Conservation (phyloP, 2,113 vertebrate species). For the Corvus cornix region DNA sequence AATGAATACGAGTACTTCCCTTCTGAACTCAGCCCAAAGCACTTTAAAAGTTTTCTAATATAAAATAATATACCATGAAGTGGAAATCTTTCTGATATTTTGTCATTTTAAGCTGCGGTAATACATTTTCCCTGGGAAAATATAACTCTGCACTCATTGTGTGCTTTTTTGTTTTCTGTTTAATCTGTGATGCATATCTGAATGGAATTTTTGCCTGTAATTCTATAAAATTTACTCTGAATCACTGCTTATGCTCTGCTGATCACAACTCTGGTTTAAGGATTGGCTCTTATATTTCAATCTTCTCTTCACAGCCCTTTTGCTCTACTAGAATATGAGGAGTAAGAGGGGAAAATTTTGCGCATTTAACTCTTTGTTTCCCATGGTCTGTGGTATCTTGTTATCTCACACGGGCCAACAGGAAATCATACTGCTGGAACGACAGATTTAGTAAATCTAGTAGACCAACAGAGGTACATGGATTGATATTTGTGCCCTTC, state of each 20-base stretch:
- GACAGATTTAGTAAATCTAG: background rate
- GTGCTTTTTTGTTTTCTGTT: constrained; percentile 52
- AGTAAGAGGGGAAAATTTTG: background rate
- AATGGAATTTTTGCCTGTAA: constrained; percentile 58
- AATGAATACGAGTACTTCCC: constrained; percentile 26
- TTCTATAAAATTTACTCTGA: constrained; percentile 60
- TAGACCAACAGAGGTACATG: background rate
- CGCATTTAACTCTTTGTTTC: constrained; percentile 41
- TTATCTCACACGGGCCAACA: background rate
- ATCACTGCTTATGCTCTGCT: constrained; percentile 37
- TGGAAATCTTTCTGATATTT: constrained; percentile 59
- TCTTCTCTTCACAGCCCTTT: constrained; percentile 37
- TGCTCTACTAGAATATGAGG: background rate
- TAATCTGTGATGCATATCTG: constrained; percentile 67
- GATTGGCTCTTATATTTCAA: constrained; percentile 46
- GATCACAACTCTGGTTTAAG: constrained; percentile 59
- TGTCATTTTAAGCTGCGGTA: constrained; percentile 43
- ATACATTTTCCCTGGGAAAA: constrained; percentile 53
- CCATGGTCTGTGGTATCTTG: background rate
- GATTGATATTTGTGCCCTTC: background rate
- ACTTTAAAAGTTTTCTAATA: constrained; percentile 52
- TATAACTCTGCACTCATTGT: background rate
- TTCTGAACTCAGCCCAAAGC: constrained; percentile 44
- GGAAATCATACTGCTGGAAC: background rate
- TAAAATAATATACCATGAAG: constrained; percentile 55